A percentile compares a stretch with the other conserved stretches of the same genome.
Conservation (phyloP, 2,797 vertebrate genomes). For the Syngnathus acus region DNA sequence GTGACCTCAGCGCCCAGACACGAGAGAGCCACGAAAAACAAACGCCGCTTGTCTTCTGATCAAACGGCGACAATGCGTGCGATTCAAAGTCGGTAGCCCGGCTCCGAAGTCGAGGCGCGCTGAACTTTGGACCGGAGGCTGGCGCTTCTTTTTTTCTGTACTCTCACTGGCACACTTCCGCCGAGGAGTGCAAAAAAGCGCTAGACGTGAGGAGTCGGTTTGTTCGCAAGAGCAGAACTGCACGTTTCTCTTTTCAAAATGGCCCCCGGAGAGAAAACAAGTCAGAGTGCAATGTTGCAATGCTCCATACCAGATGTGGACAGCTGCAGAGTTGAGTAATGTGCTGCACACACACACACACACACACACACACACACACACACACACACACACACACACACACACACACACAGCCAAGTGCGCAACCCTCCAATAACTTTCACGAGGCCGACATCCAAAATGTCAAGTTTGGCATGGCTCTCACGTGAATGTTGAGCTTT, state of each 20-base stretch:
- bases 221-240: no score
- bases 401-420: no score
- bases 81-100: no score
- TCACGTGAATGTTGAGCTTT: background rate
- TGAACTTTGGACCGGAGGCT: no score
- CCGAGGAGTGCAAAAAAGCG: no score
- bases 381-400: constrained; percentile 11
- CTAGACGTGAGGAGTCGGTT: no score
- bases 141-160: no score
- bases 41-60: background rate
- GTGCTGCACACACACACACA: constrained; percentile 13
- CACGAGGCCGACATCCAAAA: background rate
- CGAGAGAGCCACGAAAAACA: constrained; percentile 33
- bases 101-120: no score
- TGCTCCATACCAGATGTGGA: constrained; percentile 37
- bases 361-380: constrained; percentile 1
- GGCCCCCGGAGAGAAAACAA: constrained; percentile 5
- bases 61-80: background rate
- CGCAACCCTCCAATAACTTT: background rate
- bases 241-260: background rate
- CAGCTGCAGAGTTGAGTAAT: constrained; percentile 30
- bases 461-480: background rate
- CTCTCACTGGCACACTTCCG: no score
- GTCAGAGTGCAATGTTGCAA: constrained; percentile 19
- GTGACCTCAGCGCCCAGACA: constrained; percentile 56